Evolutionary conservation across 2,888 invertebrate genomes (phyloP).

Genomic region (Phortica magna): DNA sequence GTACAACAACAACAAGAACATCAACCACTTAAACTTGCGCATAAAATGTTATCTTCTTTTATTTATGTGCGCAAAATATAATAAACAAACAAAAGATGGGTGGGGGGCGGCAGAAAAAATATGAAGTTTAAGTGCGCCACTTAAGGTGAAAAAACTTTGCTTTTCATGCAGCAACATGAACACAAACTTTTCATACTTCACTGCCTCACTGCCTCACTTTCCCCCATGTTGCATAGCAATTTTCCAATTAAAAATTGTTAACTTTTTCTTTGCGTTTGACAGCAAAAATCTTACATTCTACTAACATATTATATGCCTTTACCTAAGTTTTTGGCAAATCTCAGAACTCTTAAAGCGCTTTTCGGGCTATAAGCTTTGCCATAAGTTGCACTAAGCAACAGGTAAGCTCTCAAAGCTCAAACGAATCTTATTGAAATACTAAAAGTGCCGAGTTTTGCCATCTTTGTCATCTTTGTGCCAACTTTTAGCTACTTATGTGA

Average conservation of each 20-base stretch:
- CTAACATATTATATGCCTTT: constrained; percentile 2
- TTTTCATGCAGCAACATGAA: constrained; percentile 50
- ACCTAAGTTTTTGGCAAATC: not conserved
- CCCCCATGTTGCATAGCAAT: constrained; percentile 53
- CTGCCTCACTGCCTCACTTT: too few relatives aligned
- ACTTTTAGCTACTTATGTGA: not conserved
- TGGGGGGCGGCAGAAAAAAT: too few relatives aligned
- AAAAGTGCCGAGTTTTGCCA: not conserved
- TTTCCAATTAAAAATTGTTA: constrained; percentile 60
- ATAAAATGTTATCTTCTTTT: constrained; percentile 40
- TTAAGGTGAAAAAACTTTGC: constrained; percentile 65
- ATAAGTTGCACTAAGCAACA: not conserved
- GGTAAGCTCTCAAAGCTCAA: not conserved
- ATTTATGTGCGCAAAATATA: not conserved
- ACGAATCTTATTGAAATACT: not conserved
- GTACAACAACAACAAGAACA: not conserved
- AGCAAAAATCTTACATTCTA: not conserved
- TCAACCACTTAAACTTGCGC: not conserved
- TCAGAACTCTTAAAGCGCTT: not conserved
- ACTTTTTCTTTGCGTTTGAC: constrained; percentile 2
- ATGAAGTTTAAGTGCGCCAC: constrained; percentile 36
- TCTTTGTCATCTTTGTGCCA: not conserved
- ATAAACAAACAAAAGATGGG: too few relatives aligned
- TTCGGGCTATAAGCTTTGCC: not conserved
- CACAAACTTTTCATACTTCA: constrained; percentile 4